phyloP scores from a whole-genome alignment of 2,113 vertebrate genomes.

The Herpetotheres cachinnans region DNA sequence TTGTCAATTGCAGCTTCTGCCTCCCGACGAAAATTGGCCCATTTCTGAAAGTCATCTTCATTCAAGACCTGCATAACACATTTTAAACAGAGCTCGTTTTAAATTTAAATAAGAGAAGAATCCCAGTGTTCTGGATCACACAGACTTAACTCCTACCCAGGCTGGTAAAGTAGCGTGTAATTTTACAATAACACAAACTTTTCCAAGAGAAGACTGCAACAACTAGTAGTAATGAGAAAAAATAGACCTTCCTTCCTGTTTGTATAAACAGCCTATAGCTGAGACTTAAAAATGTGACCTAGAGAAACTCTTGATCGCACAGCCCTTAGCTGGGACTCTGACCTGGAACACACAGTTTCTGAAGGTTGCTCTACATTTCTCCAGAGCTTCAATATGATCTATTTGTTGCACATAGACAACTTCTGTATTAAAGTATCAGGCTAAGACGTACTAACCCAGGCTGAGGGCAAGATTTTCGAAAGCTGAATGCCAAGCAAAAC shows the following conservation, averaged over 20 bases:
- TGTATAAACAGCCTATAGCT: background rate
- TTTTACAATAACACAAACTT: background rate
- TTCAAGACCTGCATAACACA: constrained; percentile 77
- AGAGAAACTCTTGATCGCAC: background rate
- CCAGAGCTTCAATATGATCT: background rate
- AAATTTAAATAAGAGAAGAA: background rate
- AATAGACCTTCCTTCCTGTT: background rate
- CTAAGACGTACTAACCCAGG: background rate
- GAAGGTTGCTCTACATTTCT: background rate
- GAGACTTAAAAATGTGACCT: background rate
- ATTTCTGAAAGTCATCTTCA: constrained; percentile 79
- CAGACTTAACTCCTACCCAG: background rate
- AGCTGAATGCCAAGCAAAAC: background rate
- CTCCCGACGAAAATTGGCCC: constrained; percentile 81
- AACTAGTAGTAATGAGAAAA: background rate
- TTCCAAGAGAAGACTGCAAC: background rate
- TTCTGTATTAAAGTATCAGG: background rate
- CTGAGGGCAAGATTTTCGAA: background rate
- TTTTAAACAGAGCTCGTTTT: background rate
- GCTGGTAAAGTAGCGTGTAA: background rate
- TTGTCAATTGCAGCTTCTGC: constrained; percentile 84
- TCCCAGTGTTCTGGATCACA: background rate
- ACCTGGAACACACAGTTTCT: background rate
- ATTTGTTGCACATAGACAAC: background rate
- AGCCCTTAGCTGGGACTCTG: background rate